Conservation (phyloP, 2,888 invertebrate genomes). For the Cacoxenus indagator region DNA sequence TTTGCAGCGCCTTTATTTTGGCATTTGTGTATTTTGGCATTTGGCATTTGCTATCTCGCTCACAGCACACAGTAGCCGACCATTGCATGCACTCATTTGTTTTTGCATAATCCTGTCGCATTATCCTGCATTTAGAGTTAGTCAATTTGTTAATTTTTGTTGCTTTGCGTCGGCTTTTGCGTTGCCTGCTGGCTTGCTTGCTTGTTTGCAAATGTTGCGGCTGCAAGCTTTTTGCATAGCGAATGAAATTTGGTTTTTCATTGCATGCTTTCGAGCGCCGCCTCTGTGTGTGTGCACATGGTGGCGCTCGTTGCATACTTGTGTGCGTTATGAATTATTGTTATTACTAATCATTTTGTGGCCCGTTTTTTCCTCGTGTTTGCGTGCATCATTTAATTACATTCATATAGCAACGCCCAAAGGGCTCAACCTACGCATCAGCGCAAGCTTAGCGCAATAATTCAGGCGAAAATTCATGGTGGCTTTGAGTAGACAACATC, state of each 20-base stretch:
- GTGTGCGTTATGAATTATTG: neutral
- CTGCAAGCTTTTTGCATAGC: no score
- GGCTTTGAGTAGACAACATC: neutral
- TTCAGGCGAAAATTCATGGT: neutral
- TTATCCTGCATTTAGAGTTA: constrained; percentile 31
- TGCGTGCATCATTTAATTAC: neutral
- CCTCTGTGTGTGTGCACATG: neutral
- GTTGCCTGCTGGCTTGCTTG: no score
- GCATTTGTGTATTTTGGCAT: no score
- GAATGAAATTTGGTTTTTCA: no score
- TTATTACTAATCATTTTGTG: constrained; percentile 1
- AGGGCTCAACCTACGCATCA: neutral
- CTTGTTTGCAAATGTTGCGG: no score
- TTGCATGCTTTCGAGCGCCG: neutral
- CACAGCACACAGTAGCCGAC: neutral
- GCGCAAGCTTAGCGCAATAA: neutral
- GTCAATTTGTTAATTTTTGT: constrained; percentile 38
- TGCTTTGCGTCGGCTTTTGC: neutral
- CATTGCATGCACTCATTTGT: neutral
- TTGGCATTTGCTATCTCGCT: neutral
- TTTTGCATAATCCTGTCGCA: constrained; percentile 27
- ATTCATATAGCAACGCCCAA: neutral
- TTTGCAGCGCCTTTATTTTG: no score
- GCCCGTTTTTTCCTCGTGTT: neutral
- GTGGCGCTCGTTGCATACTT: no score